Conservation (phyloP, 2,888 invertebrate genomes). For the Perizoma flavofasciatum region DNA sequence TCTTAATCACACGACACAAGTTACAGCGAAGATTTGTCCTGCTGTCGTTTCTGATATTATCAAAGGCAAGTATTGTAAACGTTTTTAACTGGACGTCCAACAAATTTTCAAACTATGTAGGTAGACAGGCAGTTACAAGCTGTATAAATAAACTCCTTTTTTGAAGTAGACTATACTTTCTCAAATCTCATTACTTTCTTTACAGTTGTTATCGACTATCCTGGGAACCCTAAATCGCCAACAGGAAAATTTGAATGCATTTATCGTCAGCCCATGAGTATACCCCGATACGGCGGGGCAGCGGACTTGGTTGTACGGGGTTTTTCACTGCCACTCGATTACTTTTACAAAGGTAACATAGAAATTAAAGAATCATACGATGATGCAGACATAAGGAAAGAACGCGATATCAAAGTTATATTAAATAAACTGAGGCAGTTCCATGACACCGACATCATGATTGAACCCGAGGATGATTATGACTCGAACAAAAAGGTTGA, state of each 20-base stretch:
- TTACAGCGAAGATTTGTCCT: conserved; percentile 93
- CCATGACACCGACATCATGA: conserved; percentile 55
- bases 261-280: conserved; percentile 69
- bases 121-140: background rate
- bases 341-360: conserved; percentile 66
- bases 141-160: no score
- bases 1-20: conserved; percentile 90
- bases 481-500: conserved; percentile 25
- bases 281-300: conserved; percentile 53
- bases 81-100: background rate
- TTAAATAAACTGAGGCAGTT: conserved; percentile 54
- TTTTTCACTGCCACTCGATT: conserved; percentile 55
- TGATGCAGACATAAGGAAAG: conserved; percentile 49
- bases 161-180: no score
- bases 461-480: conserved; percentile 49
- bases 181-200: conserved; percentile 34
- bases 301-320: conserved; percentile 62
- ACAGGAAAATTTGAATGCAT: conserved; percentile 86
- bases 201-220: conserved; percentile 82
- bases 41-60: conserved; percentile 92
- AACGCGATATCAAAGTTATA: conserved; percentile 49
- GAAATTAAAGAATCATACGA: conserved; percentile 50
- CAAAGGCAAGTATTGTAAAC: conserved; percentile 85
- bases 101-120: no score
- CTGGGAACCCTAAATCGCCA: conserved; percentile 61